These are phyloP conservation scores for Leucophenga varia DNA, from an alignment of 1,140 invertebrate species.

Conservation along the genomic window DNA sequence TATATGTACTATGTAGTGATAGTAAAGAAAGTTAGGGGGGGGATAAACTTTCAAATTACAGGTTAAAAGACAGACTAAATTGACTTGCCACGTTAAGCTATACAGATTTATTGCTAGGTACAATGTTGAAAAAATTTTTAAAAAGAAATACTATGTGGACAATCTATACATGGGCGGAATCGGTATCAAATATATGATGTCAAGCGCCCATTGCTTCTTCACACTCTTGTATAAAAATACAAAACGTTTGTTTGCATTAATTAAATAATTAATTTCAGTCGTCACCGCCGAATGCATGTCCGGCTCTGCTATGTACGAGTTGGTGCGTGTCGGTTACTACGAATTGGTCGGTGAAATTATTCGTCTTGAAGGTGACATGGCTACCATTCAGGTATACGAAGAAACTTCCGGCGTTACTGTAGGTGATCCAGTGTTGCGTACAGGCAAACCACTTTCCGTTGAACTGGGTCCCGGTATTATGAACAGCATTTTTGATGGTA, in stretches of 20 bases:
- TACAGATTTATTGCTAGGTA: too few relatives aligned
- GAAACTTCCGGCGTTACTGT: conserved; percentile 99
- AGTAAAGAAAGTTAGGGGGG: too few relatives aligned
- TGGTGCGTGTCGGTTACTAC: conserved; percentile 97
- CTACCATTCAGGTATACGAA: conserved; percentile 98
- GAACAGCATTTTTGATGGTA: conserved; percentile 99
- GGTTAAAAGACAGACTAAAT: too few relatives aligned
- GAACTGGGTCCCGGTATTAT: conserved; percentile 99
- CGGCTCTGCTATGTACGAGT: conserved; percentile 99
- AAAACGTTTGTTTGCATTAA: neutral
- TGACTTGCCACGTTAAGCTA: too few relatives aligned
- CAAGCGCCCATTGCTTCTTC: neutral
- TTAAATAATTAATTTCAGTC: conserved; percentile 65
- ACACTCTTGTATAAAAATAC: neutral
- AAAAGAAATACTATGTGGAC: neutral
- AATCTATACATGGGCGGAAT: too few relatives aligned
- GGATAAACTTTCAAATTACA: too few relatives aligned
- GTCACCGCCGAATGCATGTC: conserved; percentile 99
- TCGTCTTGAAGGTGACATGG: conserved; percentile 97
- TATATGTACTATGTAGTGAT: too few relatives aligned
- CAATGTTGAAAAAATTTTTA: neutral
- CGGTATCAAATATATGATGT: neutral
- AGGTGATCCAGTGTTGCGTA: conserved; percentile 96
- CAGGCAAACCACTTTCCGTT: conserved; percentile 92
- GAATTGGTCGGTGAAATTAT: conserved; percentile 99